phyloP scores from a whole-genome alignment of 2,888 invertebrate genomes.

The Slavum lentiscoides region DNA sequence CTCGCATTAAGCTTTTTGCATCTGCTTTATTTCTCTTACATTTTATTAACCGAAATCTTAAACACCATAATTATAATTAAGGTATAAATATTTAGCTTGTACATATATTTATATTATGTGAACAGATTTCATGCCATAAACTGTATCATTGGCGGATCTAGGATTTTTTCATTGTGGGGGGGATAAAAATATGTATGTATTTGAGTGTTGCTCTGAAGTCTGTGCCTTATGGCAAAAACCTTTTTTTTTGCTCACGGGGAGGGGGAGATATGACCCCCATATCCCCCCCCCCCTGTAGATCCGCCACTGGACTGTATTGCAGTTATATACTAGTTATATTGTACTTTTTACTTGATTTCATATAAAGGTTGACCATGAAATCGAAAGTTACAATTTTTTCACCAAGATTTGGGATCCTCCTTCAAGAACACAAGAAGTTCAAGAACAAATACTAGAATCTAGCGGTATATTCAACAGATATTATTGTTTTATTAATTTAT shows the following conservation, averaged over 20 bases:
- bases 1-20: conserved; percentile 41
- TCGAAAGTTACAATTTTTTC: conserved; percentile 62
- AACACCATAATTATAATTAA: background rate
- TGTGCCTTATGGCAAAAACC: too few relatives aligned
- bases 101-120: background rate
- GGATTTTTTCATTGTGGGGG: too few relatives aligned
- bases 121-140: background rate
- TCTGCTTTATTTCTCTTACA: conserved; percentile 35
- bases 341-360: background rate
- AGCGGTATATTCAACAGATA: conserved; percentile 10
- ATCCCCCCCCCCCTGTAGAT: too few relatives aligned
- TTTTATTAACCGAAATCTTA: conserved; percentile 8
- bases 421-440: background rate
- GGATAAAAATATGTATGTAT: too few relatives aligned
- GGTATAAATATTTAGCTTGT: background rate
- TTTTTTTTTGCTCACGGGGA: too few relatives aligned
- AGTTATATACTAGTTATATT: background rate
- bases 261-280: too few relatives aligned
- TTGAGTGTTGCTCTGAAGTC: too few relatives aligned
- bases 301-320: too few relatives aligned
- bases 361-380: conserved; percentile 54
- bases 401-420: conserved; percentile 60
- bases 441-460: conserved; percentile 11
- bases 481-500: background rate
- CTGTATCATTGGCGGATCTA: too few relatives aligned